These are phyloP conservation scores for Oryzias curvinotus DNA, from an alignment of 2,113 vertebrate genomes.

Conservation along the genomic window DNA sequence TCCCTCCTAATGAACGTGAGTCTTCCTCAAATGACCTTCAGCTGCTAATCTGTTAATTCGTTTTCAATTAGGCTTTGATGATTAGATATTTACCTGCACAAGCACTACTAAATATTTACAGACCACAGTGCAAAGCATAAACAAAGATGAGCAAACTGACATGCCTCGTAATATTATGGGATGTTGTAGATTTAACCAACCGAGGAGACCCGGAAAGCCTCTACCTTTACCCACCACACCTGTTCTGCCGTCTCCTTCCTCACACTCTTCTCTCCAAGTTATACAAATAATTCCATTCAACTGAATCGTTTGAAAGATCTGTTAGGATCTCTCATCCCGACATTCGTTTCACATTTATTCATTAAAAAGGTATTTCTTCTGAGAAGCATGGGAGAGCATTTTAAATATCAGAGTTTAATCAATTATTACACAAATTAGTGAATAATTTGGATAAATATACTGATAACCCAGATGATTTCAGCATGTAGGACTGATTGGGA, in stretches of 20 bases:
- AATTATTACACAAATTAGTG: too few species aligned
- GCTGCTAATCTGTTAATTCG: conserved; percentile 68
- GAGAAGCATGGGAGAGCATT: too few species aligned
- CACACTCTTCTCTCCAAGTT: too few species aligned
- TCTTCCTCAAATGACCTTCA: conserved; percentile 60
- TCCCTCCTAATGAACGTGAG: conserved; percentile 51
- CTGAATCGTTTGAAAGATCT: too few species aligned
- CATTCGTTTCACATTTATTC: too few species aligned
- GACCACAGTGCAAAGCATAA: conserved; percentile 14
- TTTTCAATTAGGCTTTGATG: conserved; percentile 54
- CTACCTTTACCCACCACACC: conserved; percentile 21
- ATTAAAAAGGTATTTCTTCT: too few species aligned
- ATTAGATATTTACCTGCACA: conserved; percentile 59
- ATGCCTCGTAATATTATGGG: conserved; percentile 26
- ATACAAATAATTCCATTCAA: too few species aligned
- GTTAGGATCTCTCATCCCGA: too few species aligned
- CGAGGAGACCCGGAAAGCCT: conserved; percentile 5
- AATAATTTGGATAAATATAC: too few species aligned
- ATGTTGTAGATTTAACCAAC: conserved; percentile 15
- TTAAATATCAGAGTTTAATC: too few species aligned
- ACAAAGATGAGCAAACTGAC: conserved; percentile 46
- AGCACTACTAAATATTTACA: conserved; percentile 23
- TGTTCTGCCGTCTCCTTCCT: conserved; percentile 16
- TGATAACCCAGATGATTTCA: too few species aligned
- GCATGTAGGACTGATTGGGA: too few species aligned